Conservation (phyloP, 2,888 invertebrate species). For the Eucera pruinosa region DNA sequence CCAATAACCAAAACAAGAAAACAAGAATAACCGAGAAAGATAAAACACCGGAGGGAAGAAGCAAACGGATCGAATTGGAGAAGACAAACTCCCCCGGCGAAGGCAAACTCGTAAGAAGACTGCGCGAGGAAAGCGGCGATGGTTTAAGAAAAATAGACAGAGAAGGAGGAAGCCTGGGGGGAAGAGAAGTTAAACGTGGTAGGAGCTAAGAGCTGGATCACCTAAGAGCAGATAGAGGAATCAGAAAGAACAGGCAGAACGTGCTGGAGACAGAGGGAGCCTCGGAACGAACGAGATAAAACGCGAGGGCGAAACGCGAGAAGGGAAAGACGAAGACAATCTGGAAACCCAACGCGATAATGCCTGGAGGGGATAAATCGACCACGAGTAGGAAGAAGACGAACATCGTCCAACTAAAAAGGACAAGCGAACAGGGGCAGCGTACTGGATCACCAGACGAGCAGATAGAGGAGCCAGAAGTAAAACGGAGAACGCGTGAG, state of each 20-base stretch:
- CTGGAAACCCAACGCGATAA: constrained; percentile 58
- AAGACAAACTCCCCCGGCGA: constrained; percentile 13
- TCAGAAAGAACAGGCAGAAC: constrained; percentile 64
- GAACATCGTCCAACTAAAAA: constrained; percentile 36
- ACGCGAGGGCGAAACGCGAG: constrained; percentile 25
- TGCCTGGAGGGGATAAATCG: constrained; percentile 56
- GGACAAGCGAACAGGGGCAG: constrained; percentile 51
- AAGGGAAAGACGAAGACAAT: constrained; percentile 38
- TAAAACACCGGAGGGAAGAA: neutral
- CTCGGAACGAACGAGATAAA: constrained; percentile 1
- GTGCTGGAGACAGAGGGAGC: constrained; percentile 38
- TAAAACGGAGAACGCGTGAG: constrained; percentile 55
- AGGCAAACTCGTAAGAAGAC: neutral
- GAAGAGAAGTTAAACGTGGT: constrained; percentile 4
- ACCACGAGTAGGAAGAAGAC: constrained; percentile 37
- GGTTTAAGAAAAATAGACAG: constrained; percentile 20
- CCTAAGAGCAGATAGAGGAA: constrained; percentile 63
- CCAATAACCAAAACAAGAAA: neutral
- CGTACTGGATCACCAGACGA: constrained; percentile 64
- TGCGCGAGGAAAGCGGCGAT: constrained; percentile 14
- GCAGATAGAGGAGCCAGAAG: constrained; percentile 58
- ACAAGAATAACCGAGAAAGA: neutral
- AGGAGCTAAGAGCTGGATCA: constrained; percentile 59
- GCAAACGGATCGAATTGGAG: constrained; percentile 40
- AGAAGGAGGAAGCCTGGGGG: constrained; percentile 4